These are phyloP conservation scores for Podiceps cristatus DNA, from an alignment of 2,113 vertebrate genomes.

Conservation along the genomic window DNA sequence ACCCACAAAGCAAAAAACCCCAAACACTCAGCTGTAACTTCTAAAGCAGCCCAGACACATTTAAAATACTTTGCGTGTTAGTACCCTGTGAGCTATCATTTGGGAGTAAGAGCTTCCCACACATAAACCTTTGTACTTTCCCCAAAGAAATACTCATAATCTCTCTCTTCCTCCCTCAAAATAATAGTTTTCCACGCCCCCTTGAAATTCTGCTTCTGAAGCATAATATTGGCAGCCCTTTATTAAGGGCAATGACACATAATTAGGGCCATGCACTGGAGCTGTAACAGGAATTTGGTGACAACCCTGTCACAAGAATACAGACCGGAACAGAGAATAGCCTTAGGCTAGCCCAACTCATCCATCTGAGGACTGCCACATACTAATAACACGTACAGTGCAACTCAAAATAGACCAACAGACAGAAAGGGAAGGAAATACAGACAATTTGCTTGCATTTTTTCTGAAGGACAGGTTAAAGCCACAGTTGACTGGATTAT, in stretches of 20 bases:
- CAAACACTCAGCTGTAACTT: not conserved
- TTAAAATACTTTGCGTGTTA: not conserved
- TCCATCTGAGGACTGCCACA: not conserved
- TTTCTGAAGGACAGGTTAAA: not conserved
- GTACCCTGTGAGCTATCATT: not conserved
- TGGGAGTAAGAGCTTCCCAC: not conserved
- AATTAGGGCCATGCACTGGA: too few species aligned
- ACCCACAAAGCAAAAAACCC: too few species aligned
- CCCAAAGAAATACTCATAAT: not conserved
- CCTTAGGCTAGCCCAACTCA: not conserved
- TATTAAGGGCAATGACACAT: not conserved
- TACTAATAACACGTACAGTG: rapidly evolving
- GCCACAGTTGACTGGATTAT: rapidly evolving
- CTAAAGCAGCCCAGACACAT: not conserved
- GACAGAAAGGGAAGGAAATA: conserved; percentile 29
- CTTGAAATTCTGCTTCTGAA: not conserved
- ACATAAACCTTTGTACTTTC: not conserved
- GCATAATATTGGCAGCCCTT: not conserved
- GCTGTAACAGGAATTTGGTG: not conserved
- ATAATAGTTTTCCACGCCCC: not conserved
- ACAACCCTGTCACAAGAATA: not conserved
- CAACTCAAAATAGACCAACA: not conserved
- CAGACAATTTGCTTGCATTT: not conserved
- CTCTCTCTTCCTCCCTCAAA: not conserved
- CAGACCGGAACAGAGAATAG: not conserved